Evolutionary conservation across 2,797 vertebrate species (phyloP), one percentile per base, ranked within the genome.

Genomic region (Sebastes steindachneri): DNA sequence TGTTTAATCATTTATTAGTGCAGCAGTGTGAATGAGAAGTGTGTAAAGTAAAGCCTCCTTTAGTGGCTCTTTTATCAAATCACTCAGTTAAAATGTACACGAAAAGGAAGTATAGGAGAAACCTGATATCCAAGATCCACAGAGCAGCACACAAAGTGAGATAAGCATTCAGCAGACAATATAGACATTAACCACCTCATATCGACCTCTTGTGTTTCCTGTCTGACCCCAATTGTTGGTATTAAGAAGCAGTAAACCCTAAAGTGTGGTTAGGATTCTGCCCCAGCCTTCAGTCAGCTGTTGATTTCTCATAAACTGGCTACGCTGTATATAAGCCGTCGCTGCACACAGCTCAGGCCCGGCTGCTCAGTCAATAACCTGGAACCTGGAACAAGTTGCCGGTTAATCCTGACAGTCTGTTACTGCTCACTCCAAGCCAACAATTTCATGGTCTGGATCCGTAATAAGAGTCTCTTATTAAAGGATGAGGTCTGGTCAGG

Each of bases 401-500:
- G 1, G 91, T 90, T 88, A 85, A 45, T 79, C 51, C 37, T 5
- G 15, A 55, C 89, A 93, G 80, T 91, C 96, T 64, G 53, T 19
- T 68, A 55, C 84, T 95, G 28, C 96, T 96, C 94, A 91, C 95
- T 95, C 94, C 94, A 93, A 69, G 76, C 59, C 17, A 89, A 95
- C 26, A 41, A 15, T 69, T 84, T 87, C n/a, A 54, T 33, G 69
- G 73, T 86, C 65, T 28, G 75, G 75, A 73, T 90, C 96, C 85
- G 79, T 48, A 48, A 94, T 84, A 91, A 92, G 35, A 96, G 95
- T 94, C 75, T 79, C 89, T 0, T 33, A 54, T 82, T 33, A 93
- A 82, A 94, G 93, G 86, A 95, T 97, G 94, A 95, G 93, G 80
- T 95, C 96, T 7, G 96, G 96, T 84, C 96, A 96, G 71, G 96